Evolutionary conservation across 2,113 vertebrate genomes (phyloP).

Genomic region (Ellobius talpinus): DNA sequence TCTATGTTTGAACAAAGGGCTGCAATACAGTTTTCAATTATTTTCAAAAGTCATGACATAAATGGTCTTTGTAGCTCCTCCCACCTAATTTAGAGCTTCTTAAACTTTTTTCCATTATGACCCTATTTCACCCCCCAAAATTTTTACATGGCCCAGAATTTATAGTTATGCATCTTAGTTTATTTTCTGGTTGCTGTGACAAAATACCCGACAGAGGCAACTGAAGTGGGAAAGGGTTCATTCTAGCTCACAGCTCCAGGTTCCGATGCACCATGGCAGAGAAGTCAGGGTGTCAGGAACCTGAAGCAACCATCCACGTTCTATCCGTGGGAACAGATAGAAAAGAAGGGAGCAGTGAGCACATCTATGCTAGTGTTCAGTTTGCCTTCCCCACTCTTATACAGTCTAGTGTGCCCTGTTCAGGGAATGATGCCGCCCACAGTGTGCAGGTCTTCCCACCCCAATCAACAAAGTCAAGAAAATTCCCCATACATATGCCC

Average conservation of each 20-base stretch:
- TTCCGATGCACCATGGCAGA: not conserved
- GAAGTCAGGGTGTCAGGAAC: not conserved
- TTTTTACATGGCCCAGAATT: not conserved
- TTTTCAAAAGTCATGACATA: not conserved
- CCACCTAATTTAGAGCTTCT: not conserved
- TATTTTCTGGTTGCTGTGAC: not conserved
- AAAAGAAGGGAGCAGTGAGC: not conserved
- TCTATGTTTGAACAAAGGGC: conserved; percentile 35
- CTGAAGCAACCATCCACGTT: not conserved
- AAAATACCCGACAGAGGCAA: not conserved
- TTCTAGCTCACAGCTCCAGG: no score
- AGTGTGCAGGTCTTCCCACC: not conserved
- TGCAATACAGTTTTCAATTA: not conserved
- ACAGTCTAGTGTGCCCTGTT: not conserved
- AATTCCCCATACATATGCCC: not conserved
- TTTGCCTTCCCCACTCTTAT: not conserved
- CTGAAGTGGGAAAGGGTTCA: not conserved
- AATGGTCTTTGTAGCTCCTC: not conserved
- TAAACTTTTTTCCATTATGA: not conserved
- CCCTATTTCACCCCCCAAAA: not conserved
- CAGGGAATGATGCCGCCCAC: not conserved
- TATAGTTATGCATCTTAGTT: not conserved
- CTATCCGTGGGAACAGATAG: not conserved
- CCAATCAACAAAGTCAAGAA: not conserved
- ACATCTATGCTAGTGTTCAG: not conserved